Evolutionary conservation across 1,140 invertebrate species (phyloP), one percentile per base, ranked within the genome.

Genomic region (Neodiprion lecontei): DNA sequence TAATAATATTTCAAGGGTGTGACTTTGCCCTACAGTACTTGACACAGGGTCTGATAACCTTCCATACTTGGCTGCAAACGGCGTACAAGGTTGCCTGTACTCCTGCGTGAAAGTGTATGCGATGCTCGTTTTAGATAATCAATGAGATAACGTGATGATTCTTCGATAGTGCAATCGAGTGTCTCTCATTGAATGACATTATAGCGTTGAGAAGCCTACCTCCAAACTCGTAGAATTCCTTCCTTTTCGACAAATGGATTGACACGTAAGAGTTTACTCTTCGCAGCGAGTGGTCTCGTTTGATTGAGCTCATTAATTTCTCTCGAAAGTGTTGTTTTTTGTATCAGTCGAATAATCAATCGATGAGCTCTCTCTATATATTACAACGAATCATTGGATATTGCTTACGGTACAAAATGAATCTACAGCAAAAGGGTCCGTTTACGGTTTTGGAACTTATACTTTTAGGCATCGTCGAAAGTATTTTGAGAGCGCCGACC

Each of bases 81-180:
- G 48, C 21, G 17, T 75, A 68, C 14, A 75, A 48, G 2, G 75
- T 76, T 3, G 69, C 70, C 47, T 74, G 76, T 11, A 61, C 28
- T 5, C 73, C 76, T 7, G 77, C 78, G 78, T 84, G 82, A 1
- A 81, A 23, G 10, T 76, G 47, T 21, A 11, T 72, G 8, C 48
- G 9, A 76, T 81, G 79, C 75, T 76, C 68, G n/a, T 82, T 28
- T 48, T 77, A 21, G 9, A 87, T 82, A 4, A 87, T 74, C 12
- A 87, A 73, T 5, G 79, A 61, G 12, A 80, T 79, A 28, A 87
- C 69, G 17, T 76, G 70, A 67, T 69, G 48, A 17, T 75, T 75
- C 70, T 77, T 72, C 7, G 84, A 82, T 1, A 89, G 76, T 14
- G 89, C 79, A 0, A 88, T 81, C 1, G 88, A 88, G 81, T 89